Evolutionary conservation across 2,888 invertebrate genomes (phyloP).

Genomic region (Ophion costatus): DNA sequence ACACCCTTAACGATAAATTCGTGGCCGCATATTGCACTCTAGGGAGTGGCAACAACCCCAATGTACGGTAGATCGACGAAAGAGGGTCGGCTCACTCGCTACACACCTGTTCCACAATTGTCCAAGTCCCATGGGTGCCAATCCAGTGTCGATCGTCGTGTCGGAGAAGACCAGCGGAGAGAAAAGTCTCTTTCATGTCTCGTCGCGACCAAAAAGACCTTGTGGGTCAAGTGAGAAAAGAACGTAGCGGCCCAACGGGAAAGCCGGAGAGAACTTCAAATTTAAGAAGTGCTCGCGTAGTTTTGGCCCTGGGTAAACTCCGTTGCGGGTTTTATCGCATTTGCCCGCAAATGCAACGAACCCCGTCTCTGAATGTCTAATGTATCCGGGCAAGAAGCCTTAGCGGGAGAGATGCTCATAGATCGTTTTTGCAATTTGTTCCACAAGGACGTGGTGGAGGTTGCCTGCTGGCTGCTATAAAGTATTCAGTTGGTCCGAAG

Average conservation of each 20-base stretch:
- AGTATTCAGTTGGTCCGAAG: slow-evolving; percentile 71
- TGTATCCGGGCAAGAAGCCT: slow-evolving; percentile 4
- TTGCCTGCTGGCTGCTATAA: slow-evolving; percentile 63
- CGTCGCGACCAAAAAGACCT: not conserved
- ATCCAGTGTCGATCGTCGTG: slow-evolving; percentile 51
- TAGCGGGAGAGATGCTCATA: not conserved
- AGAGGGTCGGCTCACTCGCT: slow-evolving; percentile 16
- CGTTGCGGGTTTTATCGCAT: slow-evolving; percentile 25
- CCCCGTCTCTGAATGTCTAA: slow-evolving; percentile 10
- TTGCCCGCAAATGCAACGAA: slow-evolving; percentile 11
- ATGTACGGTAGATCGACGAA: slow-evolving; percentile 11
- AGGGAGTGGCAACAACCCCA: slow-evolving; percentile 59
- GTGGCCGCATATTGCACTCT: slow-evolving; percentile 60
- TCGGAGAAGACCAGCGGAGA: slow-evolving; percentile 40
- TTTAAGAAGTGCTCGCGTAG: slow-evolving; percentile 27
- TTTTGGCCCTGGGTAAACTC: slow-evolving; percentile 23
- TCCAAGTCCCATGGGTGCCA: slow-evolving; percentile 45
- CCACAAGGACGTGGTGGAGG: slow-evolving; percentile 52
- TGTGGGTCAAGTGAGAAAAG: slow-evolving; percentile 29
- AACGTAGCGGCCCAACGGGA: slow-evolving; percentile 26
- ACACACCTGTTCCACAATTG: slow-evolving; percentile 51
- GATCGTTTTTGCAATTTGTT: slow-evolving; percentile 64
- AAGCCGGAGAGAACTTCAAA: slow-evolving; percentile 9
- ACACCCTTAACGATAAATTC: slow-evolving; percentile 64
- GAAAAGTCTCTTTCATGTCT: slow-evolving; percentile 2